Evolutionary conservation across 2,113 vertebrate species (phyloP).

Genomic region (Festucalex cinctus): DNA sequence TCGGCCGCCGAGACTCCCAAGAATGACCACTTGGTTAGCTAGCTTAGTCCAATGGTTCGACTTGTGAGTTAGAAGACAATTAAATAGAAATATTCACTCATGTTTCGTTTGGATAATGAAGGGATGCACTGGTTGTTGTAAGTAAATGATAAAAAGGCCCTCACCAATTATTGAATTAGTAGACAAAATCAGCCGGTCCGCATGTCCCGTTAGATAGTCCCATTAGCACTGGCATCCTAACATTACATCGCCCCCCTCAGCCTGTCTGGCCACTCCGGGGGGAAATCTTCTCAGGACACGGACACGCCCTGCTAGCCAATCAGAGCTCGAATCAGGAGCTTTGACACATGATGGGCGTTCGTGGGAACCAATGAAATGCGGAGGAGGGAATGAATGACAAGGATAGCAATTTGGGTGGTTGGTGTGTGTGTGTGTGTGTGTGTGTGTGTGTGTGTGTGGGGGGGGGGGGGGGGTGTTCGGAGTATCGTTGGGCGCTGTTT

Average conservation of each 20-base stretch:
- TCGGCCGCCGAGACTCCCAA: constrained; percentile 31
- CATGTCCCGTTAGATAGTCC: constrained; percentile 70
- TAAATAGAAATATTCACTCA: constrained; percentile 5
- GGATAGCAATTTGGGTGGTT: constrained; percentile 9
- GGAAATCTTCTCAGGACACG: constrained; percentile 38
- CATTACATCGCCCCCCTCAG: constrained; percentile 54
- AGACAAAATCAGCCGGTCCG: constrained; percentile 59
- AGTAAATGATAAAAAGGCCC: constrained; percentile 45
- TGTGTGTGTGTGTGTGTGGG: constrained; percentile 21
- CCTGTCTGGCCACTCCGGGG: constrained; percentile 50
- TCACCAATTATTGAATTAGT: constrained; percentile 64
- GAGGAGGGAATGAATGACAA: constrained; percentile 35
- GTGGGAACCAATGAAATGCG: constrained; percentile 28
- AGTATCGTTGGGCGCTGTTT: constrained; percentile 49
- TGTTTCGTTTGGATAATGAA: constrained; percentile 1
- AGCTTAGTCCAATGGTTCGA: constrained; percentile 49
- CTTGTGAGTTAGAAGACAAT: constrained; percentile 36
- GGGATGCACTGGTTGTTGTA: background rate
- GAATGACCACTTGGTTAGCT: constrained; percentile 65
- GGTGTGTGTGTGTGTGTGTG: constrained; percentile 28
- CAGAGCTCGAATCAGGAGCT: constrained; percentile 3
- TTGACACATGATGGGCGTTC: constrained; percentile 26
- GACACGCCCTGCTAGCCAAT: constrained; percentile 55
- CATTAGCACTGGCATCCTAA: constrained; percentile 68
- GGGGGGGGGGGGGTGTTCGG: constrained; percentile 37